A percentile compares a stretch with the other conserved stretches of the same genome.
Evolutionary conservation across 2,888 invertebrate species (phyloP).

Genomic region (Penaeus monodon): DNA sequence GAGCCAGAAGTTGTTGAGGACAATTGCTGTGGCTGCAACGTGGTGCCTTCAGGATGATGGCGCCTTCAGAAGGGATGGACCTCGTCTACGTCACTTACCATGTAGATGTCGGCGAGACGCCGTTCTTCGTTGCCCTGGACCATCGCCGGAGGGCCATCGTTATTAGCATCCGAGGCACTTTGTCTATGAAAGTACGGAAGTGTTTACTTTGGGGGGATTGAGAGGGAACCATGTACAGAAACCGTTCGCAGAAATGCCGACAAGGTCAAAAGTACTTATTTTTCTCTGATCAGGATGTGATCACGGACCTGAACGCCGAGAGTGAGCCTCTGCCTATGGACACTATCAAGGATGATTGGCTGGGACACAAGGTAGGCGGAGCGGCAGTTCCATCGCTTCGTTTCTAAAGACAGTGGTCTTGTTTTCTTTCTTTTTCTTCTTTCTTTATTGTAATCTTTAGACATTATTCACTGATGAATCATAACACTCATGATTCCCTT

Average conservation of each 20-base stretch:
- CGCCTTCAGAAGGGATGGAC: conserved; percentile 80
- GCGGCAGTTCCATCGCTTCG: not conserved
- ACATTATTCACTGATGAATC: no score
- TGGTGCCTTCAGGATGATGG: conserved; percentile 80
- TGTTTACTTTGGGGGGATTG: not conserved
- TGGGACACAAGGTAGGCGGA: conserved; percentile 82
- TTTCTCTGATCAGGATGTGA: conserved; percentile 77
- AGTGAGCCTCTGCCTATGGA: conserved; percentile 83
- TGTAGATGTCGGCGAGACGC: conserved; percentile 86
- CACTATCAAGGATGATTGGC: conserved; percentile 84
- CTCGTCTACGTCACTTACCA: conserved; percentile 87
- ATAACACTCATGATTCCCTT: no score
- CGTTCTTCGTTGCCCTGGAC: conserved; percentile 88
- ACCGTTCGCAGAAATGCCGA: not conserved
- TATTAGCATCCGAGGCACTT: conserved; percentile 85
- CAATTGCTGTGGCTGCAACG: conserved; percentile 88
- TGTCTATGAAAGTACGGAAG: conserved; percentile 80
- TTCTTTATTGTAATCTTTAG: not conserved
- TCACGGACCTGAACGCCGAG: conserved; percentile 90
- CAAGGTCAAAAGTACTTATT: not conserved
- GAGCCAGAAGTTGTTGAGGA: conserved; percentile 78
- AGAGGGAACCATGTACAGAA: not conserved
- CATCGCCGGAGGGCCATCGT: conserved; percentile 83
- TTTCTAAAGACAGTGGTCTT: not conserved
- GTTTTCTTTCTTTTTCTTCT: not conserved